phyloP scores from a whole-genome alignment of 2,797 vertebrate species.

The Lutjanus argentimaculatus region DNA sequence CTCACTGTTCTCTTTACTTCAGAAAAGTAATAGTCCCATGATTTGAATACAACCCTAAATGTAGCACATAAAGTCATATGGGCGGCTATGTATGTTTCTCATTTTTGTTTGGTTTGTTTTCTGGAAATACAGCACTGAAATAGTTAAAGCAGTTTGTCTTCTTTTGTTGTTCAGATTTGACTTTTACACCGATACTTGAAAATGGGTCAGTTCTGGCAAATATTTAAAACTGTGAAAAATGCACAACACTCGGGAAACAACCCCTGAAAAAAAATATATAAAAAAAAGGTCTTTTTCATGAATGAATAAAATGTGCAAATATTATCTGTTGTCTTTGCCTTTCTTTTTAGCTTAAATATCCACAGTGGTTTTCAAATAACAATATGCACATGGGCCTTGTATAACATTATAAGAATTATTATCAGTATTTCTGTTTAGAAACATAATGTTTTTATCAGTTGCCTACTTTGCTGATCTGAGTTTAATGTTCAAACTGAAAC shows the following conservation, averaged over 20 bases:
- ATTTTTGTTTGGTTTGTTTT: conserved; percentile 63
- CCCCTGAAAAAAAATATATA: conserved; percentile 30
- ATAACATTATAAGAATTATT: neutral
- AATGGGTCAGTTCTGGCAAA: conserved; percentile 78
- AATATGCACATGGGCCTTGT: too few species aligned
- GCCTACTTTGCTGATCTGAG: neutral
- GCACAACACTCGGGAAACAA: conserved; percentile 71
- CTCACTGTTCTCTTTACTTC: conserved; percentile 15
- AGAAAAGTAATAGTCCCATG: neutral
- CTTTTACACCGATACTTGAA: conserved; percentile 83
- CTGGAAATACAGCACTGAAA: conserved; percentile 65
- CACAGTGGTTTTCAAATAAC: neutral
- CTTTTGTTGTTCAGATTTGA: conserved; percentile 64
- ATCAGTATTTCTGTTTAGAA: neutral
- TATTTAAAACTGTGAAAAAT: conserved; percentile 85
- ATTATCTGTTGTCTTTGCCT: conserved; percentile 10
- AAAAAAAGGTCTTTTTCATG: conserved; percentile 66
- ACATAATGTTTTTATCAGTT: neutral
- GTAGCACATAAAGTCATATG: conserved; percentile 51
- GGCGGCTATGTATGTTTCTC: conserved; percentile 46
- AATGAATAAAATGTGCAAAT: conserved; percentile 71
- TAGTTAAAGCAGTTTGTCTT: conserved; percentile 58
- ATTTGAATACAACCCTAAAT: conserved; percentile 40
- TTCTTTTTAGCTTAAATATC: conserved; percentile 6
- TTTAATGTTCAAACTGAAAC: neutral